Evolutionary conservation across 37 sponge, comb jelly and placozoan species (phyloP).

Genomic region (Ephydatia muelleri): DNA sequence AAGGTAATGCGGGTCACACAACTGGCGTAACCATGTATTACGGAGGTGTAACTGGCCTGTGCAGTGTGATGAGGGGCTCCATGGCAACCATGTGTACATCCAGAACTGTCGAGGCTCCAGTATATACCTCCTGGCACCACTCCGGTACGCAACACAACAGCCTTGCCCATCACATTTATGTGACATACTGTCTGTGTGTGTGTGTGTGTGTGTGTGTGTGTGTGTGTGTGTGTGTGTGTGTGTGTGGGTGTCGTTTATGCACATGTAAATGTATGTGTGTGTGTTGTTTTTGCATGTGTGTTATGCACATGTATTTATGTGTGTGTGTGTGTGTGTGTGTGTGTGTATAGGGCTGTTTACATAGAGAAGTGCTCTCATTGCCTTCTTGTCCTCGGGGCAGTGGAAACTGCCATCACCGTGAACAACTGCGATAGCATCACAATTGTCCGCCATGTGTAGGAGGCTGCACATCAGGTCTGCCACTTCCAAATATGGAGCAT

Average conservation of each 20-base stretch:
- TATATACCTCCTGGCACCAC: conserved; percentile 75
- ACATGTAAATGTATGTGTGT: no score
- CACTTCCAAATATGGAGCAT: not conserved
- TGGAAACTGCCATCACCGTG: conserved; percentile 43
- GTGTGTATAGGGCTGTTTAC: conserved; percentile 12
- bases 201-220: no score
- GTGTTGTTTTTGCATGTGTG: no score
- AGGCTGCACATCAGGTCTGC: conserved; percentile 70
- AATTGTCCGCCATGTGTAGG: conserved; percentile 64
- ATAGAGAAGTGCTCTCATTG: conserved; percentile 82
- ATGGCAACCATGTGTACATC: conserved; percentile 51
- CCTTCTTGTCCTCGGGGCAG: conserved; percentile 77
- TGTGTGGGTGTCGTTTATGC: no score
- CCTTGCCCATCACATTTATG: no score
- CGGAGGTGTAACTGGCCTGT: not conserved
- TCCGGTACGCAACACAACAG: conserved; percentile 36
- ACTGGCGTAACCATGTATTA: not conserved
- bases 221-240: no score
- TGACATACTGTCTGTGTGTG: no score
- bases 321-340: no score
- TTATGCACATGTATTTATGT: no score
- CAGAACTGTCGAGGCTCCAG: conserved; percentile 54
- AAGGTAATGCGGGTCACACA: conserved; percentile 4
- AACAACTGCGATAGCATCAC: conserved; percentile 64
- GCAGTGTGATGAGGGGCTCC: conserved; percentile 30